phyloP scores from a whole-genome alignment of 2,113 vertebrate genomes.

The Pollachius pollachius region DNA sequence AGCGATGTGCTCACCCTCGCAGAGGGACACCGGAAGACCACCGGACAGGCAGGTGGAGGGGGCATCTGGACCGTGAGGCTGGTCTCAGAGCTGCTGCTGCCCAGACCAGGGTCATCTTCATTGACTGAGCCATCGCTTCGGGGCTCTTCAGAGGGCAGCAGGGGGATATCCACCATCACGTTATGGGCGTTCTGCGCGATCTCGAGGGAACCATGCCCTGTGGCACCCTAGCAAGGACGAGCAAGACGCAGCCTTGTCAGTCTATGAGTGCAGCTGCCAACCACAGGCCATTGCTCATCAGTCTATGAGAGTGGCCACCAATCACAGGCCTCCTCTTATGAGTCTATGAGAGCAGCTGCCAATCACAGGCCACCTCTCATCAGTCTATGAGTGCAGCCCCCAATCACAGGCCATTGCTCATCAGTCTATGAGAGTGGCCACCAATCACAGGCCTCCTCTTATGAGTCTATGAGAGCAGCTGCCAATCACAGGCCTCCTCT shows the following conservation, averaged over 20 bases:
- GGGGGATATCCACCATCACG: neutral
- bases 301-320: too few relatives aligned
- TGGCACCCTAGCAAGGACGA: constrained; percentile 20
- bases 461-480: too few relatives aligned
- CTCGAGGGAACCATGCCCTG: neutral
- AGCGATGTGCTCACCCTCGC: constrained; percentile 62
- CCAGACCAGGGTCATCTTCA: constrained; percentile 34
- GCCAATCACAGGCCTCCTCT: too few relatives aligned
- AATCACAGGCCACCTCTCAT: too few relatives aligned
- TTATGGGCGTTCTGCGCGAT: neutral
- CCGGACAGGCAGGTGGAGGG: constrained; percentile 4
- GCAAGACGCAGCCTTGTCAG: neutral
- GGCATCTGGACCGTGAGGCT: constrained; percentile 38
- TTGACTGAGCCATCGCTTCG: neutral
- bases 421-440: too few relatives aligned
- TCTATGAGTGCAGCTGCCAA: too few relatives aligned
- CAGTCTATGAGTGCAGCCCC: too few relatives aligned
- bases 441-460: too few relatives aligned
- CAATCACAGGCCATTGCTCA: too few relatives aligned
- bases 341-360: too few relatives aligned
- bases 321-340: too few relatives aligned
- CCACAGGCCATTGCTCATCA: too few relatives aligned
- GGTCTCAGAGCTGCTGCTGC: constrained; percentile 62
- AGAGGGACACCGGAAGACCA: constrained; percentile 5
- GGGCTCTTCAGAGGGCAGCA: neutral